Evolutionary conservation across 2,797 vertebrate species (phyloP).

Genomic region (Girardinus metallicus): DNA sequence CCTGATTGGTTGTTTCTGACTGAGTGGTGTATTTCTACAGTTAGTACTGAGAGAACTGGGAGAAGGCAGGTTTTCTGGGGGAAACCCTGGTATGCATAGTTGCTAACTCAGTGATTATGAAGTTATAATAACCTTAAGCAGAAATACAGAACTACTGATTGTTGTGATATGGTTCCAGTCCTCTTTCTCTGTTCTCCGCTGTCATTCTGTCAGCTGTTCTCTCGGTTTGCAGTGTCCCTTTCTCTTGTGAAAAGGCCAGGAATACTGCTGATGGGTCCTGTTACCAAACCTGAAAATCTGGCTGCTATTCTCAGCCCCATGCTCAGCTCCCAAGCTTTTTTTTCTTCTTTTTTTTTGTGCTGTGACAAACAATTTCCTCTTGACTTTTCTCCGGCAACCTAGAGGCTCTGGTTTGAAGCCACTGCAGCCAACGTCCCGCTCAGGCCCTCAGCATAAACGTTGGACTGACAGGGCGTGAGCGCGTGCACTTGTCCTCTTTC

Average conservation of each 20-base stretch:
- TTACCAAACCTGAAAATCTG: conserved; percentile 68
- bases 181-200: neutral
- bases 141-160: neutral
- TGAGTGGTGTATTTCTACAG: no score
- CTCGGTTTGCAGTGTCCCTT: neutral
- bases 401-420: conserved; percentile 12
- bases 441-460: conserved; percentile 34
- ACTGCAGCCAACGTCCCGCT: neutral
- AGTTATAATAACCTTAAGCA: no score
- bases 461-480: conserved; percentile 18
- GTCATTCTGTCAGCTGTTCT: neutral
- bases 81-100: neutral
- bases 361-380: conserved; percentile 2
- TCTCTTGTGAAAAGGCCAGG: conserved; percentile 15
- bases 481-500: conserved; percentile 2
- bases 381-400: neutral
- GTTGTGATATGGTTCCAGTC: neutral
- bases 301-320: conserved; percentile 10
- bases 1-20: no score
- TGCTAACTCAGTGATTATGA: neutral
- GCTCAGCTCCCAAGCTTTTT: neutral
- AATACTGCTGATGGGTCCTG: conserved; percentile 28
- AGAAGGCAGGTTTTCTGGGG: no score
- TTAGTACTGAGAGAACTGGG: no score
- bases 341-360: neutral